Percentiles rank a stretch among this genome's conserved stretches.
Evolutionary conservation across 2,113 vertebrate genomes (phyloP).

Genomic region (Herpetotheres cachinnans): DNA sequence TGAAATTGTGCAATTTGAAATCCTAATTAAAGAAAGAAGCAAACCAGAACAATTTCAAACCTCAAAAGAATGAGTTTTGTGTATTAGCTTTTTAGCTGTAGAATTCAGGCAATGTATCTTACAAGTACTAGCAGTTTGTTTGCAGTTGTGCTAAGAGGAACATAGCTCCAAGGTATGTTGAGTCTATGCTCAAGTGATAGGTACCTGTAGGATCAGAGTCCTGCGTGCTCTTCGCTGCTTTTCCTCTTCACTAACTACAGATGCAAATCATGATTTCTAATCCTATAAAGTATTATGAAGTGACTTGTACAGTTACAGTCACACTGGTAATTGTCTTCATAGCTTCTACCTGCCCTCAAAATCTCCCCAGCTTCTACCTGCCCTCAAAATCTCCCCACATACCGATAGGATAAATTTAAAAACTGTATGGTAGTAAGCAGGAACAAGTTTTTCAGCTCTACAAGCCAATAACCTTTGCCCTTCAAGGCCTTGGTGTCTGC

Average conservation of each 20-base stretch:
- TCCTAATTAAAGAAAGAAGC: not conserved
- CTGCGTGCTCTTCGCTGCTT: not conserved
- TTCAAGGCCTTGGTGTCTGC: not conserved
- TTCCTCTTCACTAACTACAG: not conserved
- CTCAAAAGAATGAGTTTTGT: not conserved
- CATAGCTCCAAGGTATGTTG: not conserved
- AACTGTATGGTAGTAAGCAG: not conserved
- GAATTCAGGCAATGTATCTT: not conserved
- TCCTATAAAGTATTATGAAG: not conserved
- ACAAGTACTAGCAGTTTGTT: not conserved
- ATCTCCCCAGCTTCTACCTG: not conserved
- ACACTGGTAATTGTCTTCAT: not conserved
- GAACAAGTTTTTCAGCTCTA: conserved; percentile 37
- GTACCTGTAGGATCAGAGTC: not conserved
- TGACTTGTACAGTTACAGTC: not conserved
- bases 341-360: conserved; percentile 30
- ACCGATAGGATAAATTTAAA: not conserved
- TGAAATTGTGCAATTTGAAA: not conserved
- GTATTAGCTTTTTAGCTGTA: not conserved
- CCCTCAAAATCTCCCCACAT: conserved; percentile 13
- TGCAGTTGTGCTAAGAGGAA: not conserved
- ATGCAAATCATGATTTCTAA: not conserved
- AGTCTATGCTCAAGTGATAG: not conserved
- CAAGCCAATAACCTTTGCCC: conserved; percentile 12
- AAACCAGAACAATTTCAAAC: not conserved